Evolutionary conservation across 2,113 vertebrate species (phyloP).

Genomic region (Hoplias malabaricus): DNA sequence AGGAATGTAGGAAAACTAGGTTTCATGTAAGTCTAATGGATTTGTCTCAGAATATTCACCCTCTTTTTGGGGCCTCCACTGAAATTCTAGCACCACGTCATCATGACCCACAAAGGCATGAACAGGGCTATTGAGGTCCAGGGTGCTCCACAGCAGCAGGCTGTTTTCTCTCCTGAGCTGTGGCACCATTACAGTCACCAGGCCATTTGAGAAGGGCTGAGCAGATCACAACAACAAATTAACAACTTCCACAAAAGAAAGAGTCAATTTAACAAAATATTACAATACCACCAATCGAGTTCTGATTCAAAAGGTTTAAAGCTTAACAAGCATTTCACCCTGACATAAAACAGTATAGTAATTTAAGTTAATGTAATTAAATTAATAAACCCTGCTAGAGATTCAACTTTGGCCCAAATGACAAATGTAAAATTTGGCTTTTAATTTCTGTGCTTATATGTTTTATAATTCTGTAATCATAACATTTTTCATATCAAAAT

Average conservation of each 20-base stretch:
- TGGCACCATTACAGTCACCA: constrained; percentile 98
- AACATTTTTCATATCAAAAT: no score
- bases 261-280: no score
- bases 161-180: constrained; percentile 95
- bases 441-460: background rate
- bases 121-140: constrained; percentile 91
- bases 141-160: constrained; percentile 90
- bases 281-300: no score
- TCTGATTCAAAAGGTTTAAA: no score
- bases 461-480: background rate
- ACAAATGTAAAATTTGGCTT: background rate
- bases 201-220: constrained; percentile 92
- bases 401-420: background rate
- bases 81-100: constrained; percentile 95
- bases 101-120: constrained; percentile 97
- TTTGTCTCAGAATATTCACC: no score
- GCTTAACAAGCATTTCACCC: no score
- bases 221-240: background rate
- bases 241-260: background rate
- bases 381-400: no score
- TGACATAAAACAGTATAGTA: no score
- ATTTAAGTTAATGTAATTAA: no score
- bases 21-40: no score
- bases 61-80: constrained; percentile 96
- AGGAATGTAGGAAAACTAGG: no score